A percentile compares a stretch with the other conserved stretches of the same genome.
These are phyloP conservation scores for Vulpes ferrilata DNA, from an alignment of 2,113 vertebrate species.

Conservation along the genomic window DNA sequence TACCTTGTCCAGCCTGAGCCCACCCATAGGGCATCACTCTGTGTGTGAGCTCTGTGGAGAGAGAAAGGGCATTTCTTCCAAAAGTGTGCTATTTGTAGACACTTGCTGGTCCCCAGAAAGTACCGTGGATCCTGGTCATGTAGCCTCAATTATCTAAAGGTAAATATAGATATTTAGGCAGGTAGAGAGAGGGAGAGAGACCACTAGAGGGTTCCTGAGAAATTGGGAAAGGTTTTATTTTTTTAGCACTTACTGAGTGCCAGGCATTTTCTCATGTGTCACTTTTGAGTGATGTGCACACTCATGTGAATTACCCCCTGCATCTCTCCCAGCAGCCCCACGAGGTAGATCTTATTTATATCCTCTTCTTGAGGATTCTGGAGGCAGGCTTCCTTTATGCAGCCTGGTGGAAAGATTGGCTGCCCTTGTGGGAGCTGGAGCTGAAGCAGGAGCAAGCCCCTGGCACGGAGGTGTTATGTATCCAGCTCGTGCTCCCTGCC, in stretches of 20 bases:
- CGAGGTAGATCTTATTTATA: background rate
- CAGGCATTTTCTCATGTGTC: background rate
- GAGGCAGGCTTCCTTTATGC: background rate
- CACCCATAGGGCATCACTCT: accelerated
- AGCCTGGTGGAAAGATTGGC: accelerated
- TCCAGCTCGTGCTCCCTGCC: background rate
- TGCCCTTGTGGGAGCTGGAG: background rate
- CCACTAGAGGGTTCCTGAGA: background rate
- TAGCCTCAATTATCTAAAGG: background rate
- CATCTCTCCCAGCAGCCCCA: background rate
- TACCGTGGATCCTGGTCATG: background rate
- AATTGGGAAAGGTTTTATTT: background rate
- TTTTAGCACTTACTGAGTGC: background rate
- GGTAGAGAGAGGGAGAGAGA: background rate
- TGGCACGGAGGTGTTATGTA: background rate
- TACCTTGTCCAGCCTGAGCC: background rate
- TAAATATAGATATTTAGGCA: background rate
- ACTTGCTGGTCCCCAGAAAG: background rate
- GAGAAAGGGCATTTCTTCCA: background rate
- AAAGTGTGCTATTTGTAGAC: background rate
- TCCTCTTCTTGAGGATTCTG: background rate
- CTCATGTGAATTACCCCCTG: accelerated
- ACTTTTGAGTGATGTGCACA: no score
- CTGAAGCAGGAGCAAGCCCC: background rate
- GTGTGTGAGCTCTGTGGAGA: accelerated